Evolutionary conservation across 1,140 invertebrate species (phyloP).

Genomic region (Batillaria attramentaria): DNA sequence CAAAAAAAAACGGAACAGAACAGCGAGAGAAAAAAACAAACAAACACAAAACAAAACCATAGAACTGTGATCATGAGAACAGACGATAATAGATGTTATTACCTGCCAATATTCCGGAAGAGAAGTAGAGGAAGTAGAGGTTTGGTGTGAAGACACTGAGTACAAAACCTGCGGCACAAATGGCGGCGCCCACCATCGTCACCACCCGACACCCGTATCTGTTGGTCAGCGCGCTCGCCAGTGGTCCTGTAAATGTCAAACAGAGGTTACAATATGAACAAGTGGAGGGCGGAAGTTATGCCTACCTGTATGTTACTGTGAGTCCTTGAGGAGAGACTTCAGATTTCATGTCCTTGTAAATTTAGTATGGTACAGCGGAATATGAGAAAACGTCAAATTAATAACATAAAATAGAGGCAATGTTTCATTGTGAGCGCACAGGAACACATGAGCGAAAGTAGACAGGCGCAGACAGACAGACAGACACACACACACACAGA

Average conservation of each 20-base stretch:
- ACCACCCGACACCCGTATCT: conserved; percentile 94
- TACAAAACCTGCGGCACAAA: conserved; percentile 84
- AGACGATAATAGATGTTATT: conserved; percentile 52
- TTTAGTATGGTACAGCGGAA: neutral
- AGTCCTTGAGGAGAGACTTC: neutral
- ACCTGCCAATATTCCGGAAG: conserved; percentile 89
- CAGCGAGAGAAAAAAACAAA: neutral
- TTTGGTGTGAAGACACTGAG: conserved; percentile 84
- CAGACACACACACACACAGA: neutral
- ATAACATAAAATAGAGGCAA: no score
- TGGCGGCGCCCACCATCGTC: conserved; percentile 90
- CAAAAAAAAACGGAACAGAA: neutral
- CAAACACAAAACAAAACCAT: neutral
- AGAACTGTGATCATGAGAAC: neutral
- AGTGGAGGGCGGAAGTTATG: neutral
- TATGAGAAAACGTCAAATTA: no score
- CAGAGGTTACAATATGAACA: neutral
- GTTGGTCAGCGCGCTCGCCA: conserved; percentile 96
- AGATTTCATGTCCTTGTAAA: no score
- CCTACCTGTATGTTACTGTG: neutral
- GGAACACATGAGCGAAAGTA: no score
- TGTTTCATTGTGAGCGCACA: no score
- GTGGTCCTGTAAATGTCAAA: conserved; percentile 80
- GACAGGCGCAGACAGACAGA: neutral
- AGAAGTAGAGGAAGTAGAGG: conserved; percentile 86